These are phyloP conservation scores for Horisme vitalbata DNA, from an alignment of 2,888 invertebrate genomes.

Conservation along the genomic window DNA sequence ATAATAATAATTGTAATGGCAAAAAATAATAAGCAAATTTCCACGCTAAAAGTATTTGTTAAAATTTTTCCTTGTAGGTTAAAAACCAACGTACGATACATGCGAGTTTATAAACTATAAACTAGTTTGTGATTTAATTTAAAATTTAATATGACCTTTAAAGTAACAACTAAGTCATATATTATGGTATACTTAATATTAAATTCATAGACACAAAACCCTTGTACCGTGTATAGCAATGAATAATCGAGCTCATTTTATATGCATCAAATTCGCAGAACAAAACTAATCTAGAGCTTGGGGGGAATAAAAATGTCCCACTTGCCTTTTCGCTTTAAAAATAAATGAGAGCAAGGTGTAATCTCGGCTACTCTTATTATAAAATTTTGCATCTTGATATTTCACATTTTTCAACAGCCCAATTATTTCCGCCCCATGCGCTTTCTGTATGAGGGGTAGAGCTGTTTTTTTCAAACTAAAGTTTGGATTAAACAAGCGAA, in stretches of 20 bases:
- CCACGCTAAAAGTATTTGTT: too few relatives aligned
- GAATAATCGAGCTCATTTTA: constrained; percentile 80
- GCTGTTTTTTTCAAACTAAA: constrained; percentile 57
- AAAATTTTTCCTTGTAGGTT: too few relatives aligned
- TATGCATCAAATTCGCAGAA: constrained; percentile 81
- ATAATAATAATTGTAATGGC: too few relatives aligned
- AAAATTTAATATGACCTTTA: too few relatives aligned
- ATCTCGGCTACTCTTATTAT: constrained; percentile 78
- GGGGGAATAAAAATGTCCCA: constrained; percentile 80
- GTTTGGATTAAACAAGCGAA: constrained; percentile 46
- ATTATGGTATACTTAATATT: too few relatives aligned
- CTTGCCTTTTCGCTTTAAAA: constrained; percentile 71
- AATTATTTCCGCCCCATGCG: constrained; percentile 53
- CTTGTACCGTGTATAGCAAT: too few relatives aligned
- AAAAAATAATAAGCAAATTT: too few relatives aligned
- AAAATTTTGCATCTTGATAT: constrained; percentile 77
- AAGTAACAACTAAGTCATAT: too few relatives aligned
- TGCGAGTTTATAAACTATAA: too few relatives aligned
- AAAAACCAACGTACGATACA: too few relatives aligned
- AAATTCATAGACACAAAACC: constrained; percentile 65
- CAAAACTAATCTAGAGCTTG: constrained; percentile 79
- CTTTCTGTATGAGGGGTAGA: constrained; percentile 54
- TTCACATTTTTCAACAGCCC: constrained; percentile 68
- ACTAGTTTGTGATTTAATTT: too few relatives aligned
- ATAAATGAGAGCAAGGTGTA: constrained; percentile 79